phyloP scores from a whole-genome alignment of 2,797 vertebrate species.

The Manis pentadactyla region DNA sequence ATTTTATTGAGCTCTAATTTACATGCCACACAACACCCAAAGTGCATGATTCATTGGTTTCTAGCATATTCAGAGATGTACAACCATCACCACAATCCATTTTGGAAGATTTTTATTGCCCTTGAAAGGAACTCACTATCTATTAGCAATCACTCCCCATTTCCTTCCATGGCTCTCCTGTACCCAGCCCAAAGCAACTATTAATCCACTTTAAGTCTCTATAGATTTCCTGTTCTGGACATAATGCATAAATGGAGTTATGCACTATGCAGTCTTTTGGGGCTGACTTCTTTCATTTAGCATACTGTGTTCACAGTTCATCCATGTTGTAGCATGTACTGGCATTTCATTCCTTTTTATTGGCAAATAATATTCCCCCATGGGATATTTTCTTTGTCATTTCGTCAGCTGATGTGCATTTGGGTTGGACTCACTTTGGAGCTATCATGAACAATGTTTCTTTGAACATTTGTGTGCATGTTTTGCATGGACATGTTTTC shows the following conservation, averaged over 20 bases:
- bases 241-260: background rate
- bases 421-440: background rate
- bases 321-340: background rate
- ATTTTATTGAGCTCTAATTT: background rate
- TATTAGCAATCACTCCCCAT: background rate
- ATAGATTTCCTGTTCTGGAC: background rate
- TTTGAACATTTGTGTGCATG: background rate
- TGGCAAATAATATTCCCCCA: background rate
- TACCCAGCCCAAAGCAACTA: background rate
- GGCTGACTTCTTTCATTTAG: background rate
- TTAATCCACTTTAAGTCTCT: background rate
- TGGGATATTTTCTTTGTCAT: background rate
- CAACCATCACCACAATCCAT: background rate
- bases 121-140: background rate
- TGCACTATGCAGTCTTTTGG: background rate
- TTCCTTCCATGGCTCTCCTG: background rate
- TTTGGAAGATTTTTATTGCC: background rate
- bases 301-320: background rate
- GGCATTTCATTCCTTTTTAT: background rate
- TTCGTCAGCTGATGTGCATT: background rate
- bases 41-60: background rate
- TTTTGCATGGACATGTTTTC: background rate
- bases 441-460: background rate
- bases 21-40: background rate
- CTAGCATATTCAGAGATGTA: background rate